Evolutionary conservation across 2,797 vertebrate species (phyloP).

Genomic region (Platalea minor): DNA sequence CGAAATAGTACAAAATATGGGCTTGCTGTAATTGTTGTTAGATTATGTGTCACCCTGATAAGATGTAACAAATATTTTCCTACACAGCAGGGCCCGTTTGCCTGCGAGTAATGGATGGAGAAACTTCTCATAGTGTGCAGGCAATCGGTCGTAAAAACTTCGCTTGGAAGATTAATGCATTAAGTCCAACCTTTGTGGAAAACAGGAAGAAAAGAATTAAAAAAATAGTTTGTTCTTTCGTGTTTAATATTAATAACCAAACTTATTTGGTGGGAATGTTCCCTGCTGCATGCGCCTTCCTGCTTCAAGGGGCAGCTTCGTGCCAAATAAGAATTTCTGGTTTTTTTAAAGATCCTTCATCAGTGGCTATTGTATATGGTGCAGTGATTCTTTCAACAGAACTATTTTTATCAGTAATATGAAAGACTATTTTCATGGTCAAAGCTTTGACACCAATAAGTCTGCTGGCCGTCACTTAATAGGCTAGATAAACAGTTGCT

Average conservation of each 20-base stretch:
- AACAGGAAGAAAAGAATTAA: slow-evolving; percentile 70
- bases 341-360: neutral
- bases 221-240: slow-evolving; percentile 56
- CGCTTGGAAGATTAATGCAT: slow-evolving; percentile 77
- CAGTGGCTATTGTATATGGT: neutral
- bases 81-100: slow-evolving; percentile 72
- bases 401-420: slow-evolving; percentile 54
- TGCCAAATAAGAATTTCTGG: neutral
- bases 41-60: slow-evolving; percentile 86
- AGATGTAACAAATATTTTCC: slow-evolving; percentile 85
- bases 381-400: slow-evolving; percentile 32
- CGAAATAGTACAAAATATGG: slow-evolving; percentile 80
- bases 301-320: neutral
- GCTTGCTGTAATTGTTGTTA: slow-evolving; percentile 84
- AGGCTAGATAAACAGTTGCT: slow-evolving; percentile 48
- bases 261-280: neutral
- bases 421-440: slow-evolving; percentile 43
- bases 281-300: neutral
- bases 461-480: slow-evolving; percentile 41
- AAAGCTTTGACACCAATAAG: slow-evolving; percentile 41
- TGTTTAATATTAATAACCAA: slow-evolving; percentile 49
- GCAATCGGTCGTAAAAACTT: slow-evolving; percentile 82
- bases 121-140: slow-evolving; percentile 76
- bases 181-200: slow-evolving; percentile 65
- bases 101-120: slow-evolving; percentile 79